Percentiles rank a stretch among this genome's conserved stretches.
phyloP scores from a whole-genome alignment of 2,113 vertebrate species.

The Scomber japonicus region DNA sequence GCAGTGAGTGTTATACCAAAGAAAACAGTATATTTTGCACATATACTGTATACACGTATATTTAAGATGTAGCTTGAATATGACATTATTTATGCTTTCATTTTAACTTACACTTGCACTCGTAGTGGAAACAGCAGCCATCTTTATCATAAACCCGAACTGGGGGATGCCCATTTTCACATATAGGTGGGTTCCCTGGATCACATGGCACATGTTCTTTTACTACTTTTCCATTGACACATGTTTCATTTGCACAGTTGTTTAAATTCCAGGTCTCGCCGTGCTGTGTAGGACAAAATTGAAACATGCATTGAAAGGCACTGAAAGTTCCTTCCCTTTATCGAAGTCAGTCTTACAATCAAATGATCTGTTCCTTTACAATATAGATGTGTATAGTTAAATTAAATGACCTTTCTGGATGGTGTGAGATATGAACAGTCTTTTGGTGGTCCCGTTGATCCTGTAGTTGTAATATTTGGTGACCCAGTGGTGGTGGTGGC shows the following conservation, averaged over 20 bases:
- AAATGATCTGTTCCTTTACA: neutral
- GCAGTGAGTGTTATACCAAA: neutral
- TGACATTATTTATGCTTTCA: neutral
- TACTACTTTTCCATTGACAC: conserved; percentile 76
- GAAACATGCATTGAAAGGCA: no score
- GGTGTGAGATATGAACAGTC: conserved; percentile 65
- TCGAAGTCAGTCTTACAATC: no score
- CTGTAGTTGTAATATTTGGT: neutral
- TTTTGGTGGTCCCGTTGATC: neutral
- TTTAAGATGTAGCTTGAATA: conserved; percentile 7
- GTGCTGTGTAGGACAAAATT: conserved; percentile 77
- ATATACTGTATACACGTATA: neutral
- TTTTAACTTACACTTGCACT: conserved; percentile 91
- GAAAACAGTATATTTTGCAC: neutral
- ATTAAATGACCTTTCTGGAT: conserved; percentile 76
- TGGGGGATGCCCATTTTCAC: conserved; percentile 84
- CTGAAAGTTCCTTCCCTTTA: no score
- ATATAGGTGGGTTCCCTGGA: conserved; percentile 67
- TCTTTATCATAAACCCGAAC: conserved; percentile 79
- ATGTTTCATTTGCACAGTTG: conserved; percentile 85
- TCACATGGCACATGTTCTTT: conserved; percentile 70
- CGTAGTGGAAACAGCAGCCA: conserved; percentile 88
- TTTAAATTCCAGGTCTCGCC: conserved; percentile 85
- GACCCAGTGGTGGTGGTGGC: neutral
- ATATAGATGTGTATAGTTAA: neutral